phyloP scores from a whole-genome alignment of 35 echinoderm and acorn worm species.

The Strongylocentrotus purpuratus region DNA sequence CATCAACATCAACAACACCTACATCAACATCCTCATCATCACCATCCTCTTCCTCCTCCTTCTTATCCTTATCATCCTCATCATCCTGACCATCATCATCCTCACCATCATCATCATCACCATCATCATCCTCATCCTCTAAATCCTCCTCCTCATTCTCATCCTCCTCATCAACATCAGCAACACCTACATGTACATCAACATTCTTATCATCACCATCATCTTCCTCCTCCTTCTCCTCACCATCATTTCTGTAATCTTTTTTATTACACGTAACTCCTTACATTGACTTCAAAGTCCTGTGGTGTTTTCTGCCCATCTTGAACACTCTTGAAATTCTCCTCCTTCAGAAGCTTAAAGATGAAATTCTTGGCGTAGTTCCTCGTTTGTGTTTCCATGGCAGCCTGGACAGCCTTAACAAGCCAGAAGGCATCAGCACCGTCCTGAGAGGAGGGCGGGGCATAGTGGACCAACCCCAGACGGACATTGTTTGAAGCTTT shows the following conservation, averaged over 20 bases:
- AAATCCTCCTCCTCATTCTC: too few species aligned
- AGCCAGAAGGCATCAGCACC: conserved; percentile 62
- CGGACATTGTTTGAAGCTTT: conserved; percentile 89
- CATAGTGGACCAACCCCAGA: conserved; percentile 77
- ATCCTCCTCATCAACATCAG: background rate
- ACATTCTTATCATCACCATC: background rate
- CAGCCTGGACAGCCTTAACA: conserved; percentile 77
- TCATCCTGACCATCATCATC: too few species aligned
- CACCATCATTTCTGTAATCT: background rate
- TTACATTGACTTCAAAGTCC: conserved; percentile 97
- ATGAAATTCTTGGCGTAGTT: conserved; percentile 97
- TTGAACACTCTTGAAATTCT: conserved; percentile 70
- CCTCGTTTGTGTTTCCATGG: conserved; percentile 73
- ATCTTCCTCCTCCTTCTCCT: background rate
- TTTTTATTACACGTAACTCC: background rate
- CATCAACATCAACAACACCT: background rate
- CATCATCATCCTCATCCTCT: too few species aligned
- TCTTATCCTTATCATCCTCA: too few species aligned
- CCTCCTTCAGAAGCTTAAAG: conserved; percentile 79
- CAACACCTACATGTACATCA: background rate
- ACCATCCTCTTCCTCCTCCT: too few species aligned
- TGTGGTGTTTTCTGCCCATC: conserved; percentile 63
- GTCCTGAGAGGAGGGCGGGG: background rate
- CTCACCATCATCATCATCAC: too few species aligned
- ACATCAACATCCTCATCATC: background rate